These are phyloP conservation scores for Drosophila takahashii DNA, from an alignment of 1,140 invertebrate species.

Conservation along the genomic window DNA sequence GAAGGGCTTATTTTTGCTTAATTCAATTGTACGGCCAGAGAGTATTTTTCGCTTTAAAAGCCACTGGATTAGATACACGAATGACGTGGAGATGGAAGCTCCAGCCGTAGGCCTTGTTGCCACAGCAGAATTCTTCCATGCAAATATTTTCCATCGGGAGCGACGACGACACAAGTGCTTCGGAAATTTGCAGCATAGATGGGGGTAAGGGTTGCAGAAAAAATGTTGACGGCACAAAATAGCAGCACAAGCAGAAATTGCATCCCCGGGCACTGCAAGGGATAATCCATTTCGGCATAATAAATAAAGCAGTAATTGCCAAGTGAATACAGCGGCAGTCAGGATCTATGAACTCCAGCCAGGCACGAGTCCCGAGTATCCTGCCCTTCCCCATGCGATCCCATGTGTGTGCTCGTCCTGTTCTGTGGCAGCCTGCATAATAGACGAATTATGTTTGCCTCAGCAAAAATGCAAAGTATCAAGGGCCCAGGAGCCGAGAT, in stretches of 20 bases:
- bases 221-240: constrained; percentile 63
- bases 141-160: constrained; percentile 23
- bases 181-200: constrained; percentile 21
- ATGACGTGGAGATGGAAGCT: neutral
- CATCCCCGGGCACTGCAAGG: constrained; percentile 61
- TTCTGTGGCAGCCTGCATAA: constrained; percentile 56
- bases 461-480: constrained; percentile 75
- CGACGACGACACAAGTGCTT: constrained; percentile 23
- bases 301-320: constrained; percentile 83
- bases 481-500: constrained; percentile 33
- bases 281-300: constrained; percentile 84
- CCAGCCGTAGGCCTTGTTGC: constrained; percentile 28
- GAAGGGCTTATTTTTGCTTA: constrained; percentile 22
- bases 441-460: constrained; percentile 75
- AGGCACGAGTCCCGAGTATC: neutral
- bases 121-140: constrained; percentile 14
- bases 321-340: constrained; percentile 59
- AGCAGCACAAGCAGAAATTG: constrained; percentile 69
- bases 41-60: constrained; percentile 22
- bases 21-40: constrained; percentile 16
- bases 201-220: constrained; percentile 12
- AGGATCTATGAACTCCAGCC: constrained; percentile 56
- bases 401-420: constrained; percentile 31
- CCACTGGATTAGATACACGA: constrained; percentile 23
- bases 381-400: neutral